phyloP scores from a whole-genome alignment of 2,113 vertebrate genomes.

The Lota lota region DNA sequence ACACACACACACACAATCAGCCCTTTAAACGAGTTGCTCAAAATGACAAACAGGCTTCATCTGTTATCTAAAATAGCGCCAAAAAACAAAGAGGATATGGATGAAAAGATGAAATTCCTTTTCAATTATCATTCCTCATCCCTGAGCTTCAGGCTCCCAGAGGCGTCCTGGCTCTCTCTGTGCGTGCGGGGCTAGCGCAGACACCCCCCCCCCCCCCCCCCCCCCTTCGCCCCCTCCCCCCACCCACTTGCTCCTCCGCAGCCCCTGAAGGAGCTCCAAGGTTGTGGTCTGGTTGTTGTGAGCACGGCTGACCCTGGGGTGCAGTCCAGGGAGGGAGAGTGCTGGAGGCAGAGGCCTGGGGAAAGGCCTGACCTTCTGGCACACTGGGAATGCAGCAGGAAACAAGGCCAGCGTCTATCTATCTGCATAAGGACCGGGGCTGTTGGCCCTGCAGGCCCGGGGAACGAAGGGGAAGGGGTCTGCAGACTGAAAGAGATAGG shows the following conservation, averaged over 20 bases:
- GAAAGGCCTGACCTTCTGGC: slow-evolving; percentile 63
- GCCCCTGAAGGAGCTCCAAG: slow-evolving; percentile 13
- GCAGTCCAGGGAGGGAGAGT: slow-evolving; percentile 31
- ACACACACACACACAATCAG: slow-evolving; percentile 10
- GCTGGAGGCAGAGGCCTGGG: slow-evolving; percentile 22
- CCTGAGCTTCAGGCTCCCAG: slow-evolving; percentile 19
- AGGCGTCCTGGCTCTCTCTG: slow-evolving; percentile 5
- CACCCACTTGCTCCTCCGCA: not conserved
- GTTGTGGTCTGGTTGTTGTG: slow-evolving; percentile 45
- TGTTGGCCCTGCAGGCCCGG: slow-evolving; percentile 55
- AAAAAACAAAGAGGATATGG: slow-evolving; percentile 1
- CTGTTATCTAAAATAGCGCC: slow-evolving; percentile 46
- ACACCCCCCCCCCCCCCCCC: not conserved
- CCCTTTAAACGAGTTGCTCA: slow-evolving; percentile 38
- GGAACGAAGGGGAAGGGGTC: slow-evolving; percentile 31
- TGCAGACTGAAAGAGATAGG: slow-evolving; percentile 6
- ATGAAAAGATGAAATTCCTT: slow-evolving; percentile 36
- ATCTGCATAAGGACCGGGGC: slow-evolving; percentile 14
- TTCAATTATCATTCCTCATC: slow-evolving; percentile 56
- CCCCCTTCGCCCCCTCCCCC: not conserved
- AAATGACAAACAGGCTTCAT: slow-evolving; percentile 35
- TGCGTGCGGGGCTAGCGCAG: not conserved
- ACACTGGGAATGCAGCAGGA: slow-evolving; percentile 66
- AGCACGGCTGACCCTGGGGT: slow-evolving; percentile 41
- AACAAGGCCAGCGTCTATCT: slow-evolving; percentile 60